A percentile compares a stretch with the other conserved stretches of the same genome.
phyloP scores from a whole-genome alignment of 35 echinoderm and acorn worm genomes.

The Lytechinus pictus region DNA sequence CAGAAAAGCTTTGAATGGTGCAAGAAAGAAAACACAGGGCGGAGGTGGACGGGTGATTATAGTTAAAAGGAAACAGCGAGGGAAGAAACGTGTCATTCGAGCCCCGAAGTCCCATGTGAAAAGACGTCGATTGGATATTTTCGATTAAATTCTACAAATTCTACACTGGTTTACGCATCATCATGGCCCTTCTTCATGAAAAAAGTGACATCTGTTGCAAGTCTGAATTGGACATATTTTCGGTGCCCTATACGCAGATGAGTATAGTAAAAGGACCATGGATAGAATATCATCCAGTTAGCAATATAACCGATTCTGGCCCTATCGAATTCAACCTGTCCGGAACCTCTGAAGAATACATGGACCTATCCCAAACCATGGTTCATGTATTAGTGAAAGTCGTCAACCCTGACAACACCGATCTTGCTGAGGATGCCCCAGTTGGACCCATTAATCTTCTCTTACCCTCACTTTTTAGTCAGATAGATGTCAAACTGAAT shows the following conservation, averaged over 20 bases:
- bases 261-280: conserved; percentile 64
- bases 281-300: conserved; percentile 68
- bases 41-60: background rate
- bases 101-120: background rate
- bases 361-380: conserved; percentile 66
- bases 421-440: conserved; percentile 30
- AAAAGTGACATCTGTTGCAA: conserved; percentile 2
- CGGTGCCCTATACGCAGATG: conserved; percentile 65
- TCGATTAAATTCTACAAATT: conserved; percentile 8
- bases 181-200: conserved; percentile 66
- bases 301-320: conserved; percentile 61
- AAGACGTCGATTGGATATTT: conserved; percentile 49
- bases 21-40: background rate
- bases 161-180: background rate
- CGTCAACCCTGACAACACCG: conserved; percentile 15
- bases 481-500: conserved; percentile 75
- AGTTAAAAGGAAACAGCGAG: background rate
- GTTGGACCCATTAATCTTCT: conserved; percentile 68
- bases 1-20: background rate
- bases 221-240: conserved; percentile 65
- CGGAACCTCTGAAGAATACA: conserved; percentile 65
- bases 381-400: conserved; percentile 64
- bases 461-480: conserved; percentile 60
- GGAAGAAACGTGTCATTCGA: background rate
- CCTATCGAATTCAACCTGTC: conserved; percentile 70